A percentile compares a stretch with the other conserved stretches of the same genome.
These are phyloP conservation scores for Pollenia labialis DNA, from an alignment of 2,888 invertebrate genomes.

Conservation along the genomic window DNA sequence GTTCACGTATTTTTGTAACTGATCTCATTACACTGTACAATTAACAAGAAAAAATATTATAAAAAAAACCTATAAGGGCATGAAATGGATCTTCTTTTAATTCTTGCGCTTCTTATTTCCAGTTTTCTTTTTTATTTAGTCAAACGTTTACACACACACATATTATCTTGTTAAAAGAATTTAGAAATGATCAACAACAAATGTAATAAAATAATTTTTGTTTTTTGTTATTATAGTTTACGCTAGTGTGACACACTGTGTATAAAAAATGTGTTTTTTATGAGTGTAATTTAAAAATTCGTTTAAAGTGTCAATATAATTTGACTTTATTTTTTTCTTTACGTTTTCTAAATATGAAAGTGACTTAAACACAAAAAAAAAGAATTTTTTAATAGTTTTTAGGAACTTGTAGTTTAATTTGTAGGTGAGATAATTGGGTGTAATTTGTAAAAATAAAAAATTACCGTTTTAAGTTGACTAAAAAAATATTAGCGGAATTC, in stretches of 20 bases:
- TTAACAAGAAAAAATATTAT: slow-evolving; percentile 7
- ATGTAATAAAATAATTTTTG: slow-evolving; percentile 9
- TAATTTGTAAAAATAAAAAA: background rate
- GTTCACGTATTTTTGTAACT: slow-evolving; percentile 21
- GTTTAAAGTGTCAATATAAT: slow-evolving; percentile 48
- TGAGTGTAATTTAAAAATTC: slow-evolving; percentile 53
- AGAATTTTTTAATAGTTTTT: background rate
- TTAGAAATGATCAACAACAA: slow-evolving; percentile 11
- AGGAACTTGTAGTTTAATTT: slow-evolving; percentile 1
- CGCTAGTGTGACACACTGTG: slow-evolving; percentile 9
- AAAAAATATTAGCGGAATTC: background rate
- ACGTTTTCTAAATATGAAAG: slow-evolving; percentile 1
- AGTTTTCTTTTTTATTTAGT: slow-evolving; percentile 2
- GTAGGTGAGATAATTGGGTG: slow-evolving; percentile 17
- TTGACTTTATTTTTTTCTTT: background rate
- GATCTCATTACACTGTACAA: slow-evolving; percentile 58
- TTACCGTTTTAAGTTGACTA: slow-evolving; percentile 1
- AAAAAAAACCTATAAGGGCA: slow-evolving; percentile 42
- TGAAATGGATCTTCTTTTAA: slow-evolving; percentile 25
- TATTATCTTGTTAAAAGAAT: slow-evolving; percentile 26
- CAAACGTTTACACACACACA: slow-evolving; percentile 7
- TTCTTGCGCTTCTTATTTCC: background rate
- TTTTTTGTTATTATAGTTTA: slow-evolving; percentile 9
- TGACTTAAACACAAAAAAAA: background rate
- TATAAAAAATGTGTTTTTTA: slow-evolving; percentile 25